These are phyloP conservation scores for Musca domestica DNA, from an alignment of 1,140 invertebrate species.

Conservation along the genomic window DNA sequence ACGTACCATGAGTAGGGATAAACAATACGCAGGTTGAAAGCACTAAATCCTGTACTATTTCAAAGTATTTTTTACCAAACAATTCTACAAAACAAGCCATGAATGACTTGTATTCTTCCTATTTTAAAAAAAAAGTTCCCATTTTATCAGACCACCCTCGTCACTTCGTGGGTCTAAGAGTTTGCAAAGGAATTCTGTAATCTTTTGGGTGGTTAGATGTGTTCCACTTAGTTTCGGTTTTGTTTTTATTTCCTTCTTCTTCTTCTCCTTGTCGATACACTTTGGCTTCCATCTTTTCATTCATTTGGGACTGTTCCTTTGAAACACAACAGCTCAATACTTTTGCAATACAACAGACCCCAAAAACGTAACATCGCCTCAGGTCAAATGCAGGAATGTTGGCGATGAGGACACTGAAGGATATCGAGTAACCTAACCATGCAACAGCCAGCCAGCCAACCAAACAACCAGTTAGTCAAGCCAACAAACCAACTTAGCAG, in stretches of 20 bases:
- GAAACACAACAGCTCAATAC: constrained; percentile 6
- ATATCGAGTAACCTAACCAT: constrained; percentile 1
- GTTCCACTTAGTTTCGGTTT: background rate
- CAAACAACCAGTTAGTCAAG: background rate
- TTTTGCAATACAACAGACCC: constrained; percentile 1
- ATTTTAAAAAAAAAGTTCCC: no score
- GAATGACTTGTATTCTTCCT: no score
- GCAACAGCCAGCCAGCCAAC: background rate
- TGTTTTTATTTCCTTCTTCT: background rate
- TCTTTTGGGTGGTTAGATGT: constrained; percentile 12
- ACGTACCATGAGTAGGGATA: no score
- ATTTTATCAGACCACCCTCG: no score
- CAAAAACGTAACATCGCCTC: constrained; percentile 4
- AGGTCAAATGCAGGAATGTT: background rate
- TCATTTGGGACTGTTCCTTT: background rate
- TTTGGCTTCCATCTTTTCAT: no score
- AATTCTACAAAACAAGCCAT: no score
- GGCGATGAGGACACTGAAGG: no score
- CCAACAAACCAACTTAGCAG: background rate
- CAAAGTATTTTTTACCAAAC: no score
- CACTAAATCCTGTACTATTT: no score
- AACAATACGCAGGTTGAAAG: no score
- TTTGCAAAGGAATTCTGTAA: background rate
- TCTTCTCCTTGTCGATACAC: background rate
- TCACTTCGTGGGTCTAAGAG: no score